phyloP scores from a whole-genome alignment of 2,797 vertebrate species.

The Remorina albescens region DNA sequence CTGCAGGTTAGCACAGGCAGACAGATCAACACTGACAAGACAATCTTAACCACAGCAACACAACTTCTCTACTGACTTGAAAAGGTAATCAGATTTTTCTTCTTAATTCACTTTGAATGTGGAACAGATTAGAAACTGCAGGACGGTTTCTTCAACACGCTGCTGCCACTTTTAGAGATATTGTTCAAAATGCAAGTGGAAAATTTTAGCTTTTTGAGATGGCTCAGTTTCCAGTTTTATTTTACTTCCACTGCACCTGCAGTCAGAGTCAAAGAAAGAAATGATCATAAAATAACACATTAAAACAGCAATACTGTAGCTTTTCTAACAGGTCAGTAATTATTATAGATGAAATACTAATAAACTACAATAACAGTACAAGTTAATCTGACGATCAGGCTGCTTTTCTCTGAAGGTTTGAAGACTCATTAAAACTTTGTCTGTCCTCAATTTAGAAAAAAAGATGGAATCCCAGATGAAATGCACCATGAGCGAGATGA shows the following conservation, averaged over 20 bases:
- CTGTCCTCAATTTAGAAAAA: conserved; percentile 13
- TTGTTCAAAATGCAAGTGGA: background rate
- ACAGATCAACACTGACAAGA: conserved; percentile 33
- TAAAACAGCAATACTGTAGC: background rate
- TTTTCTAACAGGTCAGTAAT: background rate
- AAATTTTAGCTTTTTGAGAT: background rate
- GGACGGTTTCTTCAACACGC: background rate
- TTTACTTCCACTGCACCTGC: background rate
- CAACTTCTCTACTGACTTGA: background rate
- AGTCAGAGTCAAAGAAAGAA: background rate
- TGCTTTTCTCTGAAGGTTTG: background rate
- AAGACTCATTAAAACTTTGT: background rate
- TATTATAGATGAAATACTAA: background rate
- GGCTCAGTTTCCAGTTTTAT: background rate
- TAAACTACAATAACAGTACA: background rate
- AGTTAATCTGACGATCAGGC: background rate
- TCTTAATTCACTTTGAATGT: background rate
- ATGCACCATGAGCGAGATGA: conserved; percentile 26
- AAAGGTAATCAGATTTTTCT: conserved; percentile 58
- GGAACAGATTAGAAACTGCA: background rate
- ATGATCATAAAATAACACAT: background rate
- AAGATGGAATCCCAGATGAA: conserved; percentile 60
- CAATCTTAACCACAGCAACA: conserved; percentile 11
- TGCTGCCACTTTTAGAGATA: background rate
- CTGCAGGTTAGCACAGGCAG: background rate